Base-by-base conservation (phyloP, 1,140 invertebrate species). In the Drosophila pruinosa region DNA sequence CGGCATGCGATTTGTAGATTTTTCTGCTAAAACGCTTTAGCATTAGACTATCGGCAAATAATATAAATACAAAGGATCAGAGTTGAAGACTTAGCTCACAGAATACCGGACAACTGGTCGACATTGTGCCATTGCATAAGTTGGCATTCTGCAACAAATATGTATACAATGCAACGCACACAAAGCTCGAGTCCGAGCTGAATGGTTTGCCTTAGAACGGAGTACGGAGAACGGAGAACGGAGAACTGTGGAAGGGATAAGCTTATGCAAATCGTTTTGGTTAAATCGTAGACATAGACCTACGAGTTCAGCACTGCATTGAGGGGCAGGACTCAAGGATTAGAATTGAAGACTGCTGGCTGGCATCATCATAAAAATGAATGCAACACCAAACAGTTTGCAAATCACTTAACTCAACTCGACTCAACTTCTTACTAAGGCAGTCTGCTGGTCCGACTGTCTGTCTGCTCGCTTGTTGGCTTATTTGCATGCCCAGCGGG, bases 61-160 rank as follows among this genome's bases (percentile, higher is more conserved):
- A 79, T 74, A 71, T 47, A 82, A 75, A 74, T 63, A 69, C 24
- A 58, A 43, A 45, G 43, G 69, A 17, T n/a, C 47, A 7, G 22
- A 28, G 41, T 4, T 7, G 34, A n/a, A 22, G 28, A 50, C 7
- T 57, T 21, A n/a, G 12, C 22, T 45, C 26, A 28, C 28, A 61
- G 57, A 68, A 62, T 75, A 38, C 79, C 45, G 57, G 59, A 63
- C 53, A 85, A 83, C 80, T 80, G 72, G 80, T 80, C 76, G 85
- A 80, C 80, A 83, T 75, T 85, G 80, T 75, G 79, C 75, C 52
- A 70, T 72, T 54, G 72, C 75, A 80, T 80, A 85, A 85, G 81
- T 73, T 79, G 61, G 80, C 52, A 83, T 83, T 85, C 79, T 83
- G 76, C 81, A 85, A 83, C 72, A 83, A 83, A 83, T 85, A 85